Base-by-base conservation (phyloP, 2,888 invertebrate species). In the Serripes groenlandicus region DNA sequence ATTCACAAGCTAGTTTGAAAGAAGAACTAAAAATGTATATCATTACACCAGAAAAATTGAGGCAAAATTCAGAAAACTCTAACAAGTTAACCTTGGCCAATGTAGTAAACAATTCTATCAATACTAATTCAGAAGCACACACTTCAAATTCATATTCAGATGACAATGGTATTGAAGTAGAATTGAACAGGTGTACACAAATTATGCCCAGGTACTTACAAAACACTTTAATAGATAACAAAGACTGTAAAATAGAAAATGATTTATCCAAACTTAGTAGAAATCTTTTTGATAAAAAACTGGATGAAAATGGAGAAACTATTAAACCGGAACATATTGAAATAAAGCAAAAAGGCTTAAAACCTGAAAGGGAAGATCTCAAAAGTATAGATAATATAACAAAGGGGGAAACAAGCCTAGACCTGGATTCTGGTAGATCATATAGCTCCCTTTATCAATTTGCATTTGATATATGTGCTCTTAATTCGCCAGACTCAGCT, bases 21-120 rank as follows among this genome's bases (percentile, higher is more conserved):
- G 86, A 86, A 73, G 86, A 86, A 78, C 56, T 86, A 1, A 83
- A 86, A 73, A 86, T 86, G 82, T 86, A 86, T 37, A 80, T 86
- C 23, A 70, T 86, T 9, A 71, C 77, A 2, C 82, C 83, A 52
- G 81, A 86, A 52, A 78, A 76, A 62, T 5, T 75, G 0, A 66
- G 28, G 15, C 23, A 42, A 5, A 66, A 37, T 66, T 37, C 66
- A 7, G n/a, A n/a, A n/a, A n/a, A n/a, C n/a, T n/a, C n/a, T n/a
- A n/a, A n/a, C n/a, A n/a, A n/a, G n/a, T n/a, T n/a, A n/a, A n/a
- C n/a, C n/a, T n/a, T n/a, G n/a, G n/a, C n/a, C n/a, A n/a, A n/a
- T n/a, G n/a, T n/a, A n/a, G n/a, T n/a, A n/a, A n/a, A n/a, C n/a
- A n/a, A n/a, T n/a, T n/a, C n/a, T n/a, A n/a, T n/a, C n/a, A n/a